Conservation (phyloP, 2,113 vertebrate genomes). For the Anolis carolinensis region DNA sequence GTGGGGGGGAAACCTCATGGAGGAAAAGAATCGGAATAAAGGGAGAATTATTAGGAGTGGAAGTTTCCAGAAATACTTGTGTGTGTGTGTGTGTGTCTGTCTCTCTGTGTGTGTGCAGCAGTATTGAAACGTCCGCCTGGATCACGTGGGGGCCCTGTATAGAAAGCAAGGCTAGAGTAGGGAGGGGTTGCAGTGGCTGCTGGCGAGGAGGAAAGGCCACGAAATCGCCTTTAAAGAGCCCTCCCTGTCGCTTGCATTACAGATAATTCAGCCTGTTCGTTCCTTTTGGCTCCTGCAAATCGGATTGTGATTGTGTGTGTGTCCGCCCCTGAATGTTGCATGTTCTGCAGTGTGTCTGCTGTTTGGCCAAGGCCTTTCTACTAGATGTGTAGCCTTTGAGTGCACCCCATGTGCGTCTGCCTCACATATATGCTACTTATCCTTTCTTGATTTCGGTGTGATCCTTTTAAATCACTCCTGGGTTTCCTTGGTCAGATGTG, state of each 20-base stretch:
- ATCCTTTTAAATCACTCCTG: background rate
- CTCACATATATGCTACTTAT: background rate
- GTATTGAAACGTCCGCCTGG: slow-evolving; percentile 81
- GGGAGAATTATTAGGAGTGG: slow-evolving; percentile 78
- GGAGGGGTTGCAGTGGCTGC: slow-evolving; percentile 66
- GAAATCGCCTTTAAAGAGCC: background rate
- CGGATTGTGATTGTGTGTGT: background rate
- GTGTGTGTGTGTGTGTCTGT: slow-evolving; percentile 18
- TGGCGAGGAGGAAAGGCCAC: slow-evolving; percentile 29
- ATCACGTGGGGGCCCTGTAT: slow-evolving; percentile 79
- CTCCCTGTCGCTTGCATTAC: background rate
- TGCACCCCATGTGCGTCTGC: background rate
- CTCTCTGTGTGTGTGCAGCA: slow-evolving; percentile 73
- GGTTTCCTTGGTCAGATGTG: background rate
- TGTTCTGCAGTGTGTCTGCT: slow-evolving; percentile 30
- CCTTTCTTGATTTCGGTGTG: background rate
- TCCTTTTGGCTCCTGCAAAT: background rate
- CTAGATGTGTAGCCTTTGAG: slow-evolving; percentile 13
- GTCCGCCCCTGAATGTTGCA: background rate
- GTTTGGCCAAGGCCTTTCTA: slow-evolving; percentile 22
- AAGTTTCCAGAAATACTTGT: slow-evolving; percentile 85
- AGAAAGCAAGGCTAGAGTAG: slow-evolving; percentile 71
- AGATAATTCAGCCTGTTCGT: background rate
- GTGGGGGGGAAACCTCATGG: background rate
- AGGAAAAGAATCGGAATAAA: slow-evolving; percentile 42